Base-by-base conservation (phyloP, 2,113 vertebrate species). In the Ardeotis arabs region DNA sequence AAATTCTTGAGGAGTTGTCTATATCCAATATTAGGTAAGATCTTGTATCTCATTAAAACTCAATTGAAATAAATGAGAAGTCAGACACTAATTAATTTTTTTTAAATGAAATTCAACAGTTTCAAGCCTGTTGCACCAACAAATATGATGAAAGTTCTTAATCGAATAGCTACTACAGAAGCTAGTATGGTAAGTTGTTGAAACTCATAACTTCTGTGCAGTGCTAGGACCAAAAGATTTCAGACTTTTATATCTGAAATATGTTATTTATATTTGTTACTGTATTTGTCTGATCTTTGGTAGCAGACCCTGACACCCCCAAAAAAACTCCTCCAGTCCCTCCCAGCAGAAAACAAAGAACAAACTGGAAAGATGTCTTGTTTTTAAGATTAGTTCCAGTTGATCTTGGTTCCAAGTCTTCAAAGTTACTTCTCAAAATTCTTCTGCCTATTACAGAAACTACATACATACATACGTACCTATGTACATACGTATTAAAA, bases 41-140 rank as follows among this genome's bases (percentile, higher is more conserved):
- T 64, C 35, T 87, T 73, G 73, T 73, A 12, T 47, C 27, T 93
- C 29, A 24, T 29, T 91, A 66, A 56, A 82, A 49, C 33, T 37
- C 39, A 35, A 18, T 9, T 53, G 41, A 28, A 29, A 16, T 28
- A 72, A 55, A 55, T 89, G 77, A 93, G 66, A 93, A 68, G 41
- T 81, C 89, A 60, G 76, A 37, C 96, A 96, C 70, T 33, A 83
- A 87, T 29, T 59, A 2, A 1, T 90, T 72, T 89, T 79, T 74
- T 87, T 87, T 25, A 1, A 15, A 96, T 81, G 55, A 52, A 93
- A 77, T 96, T 96, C 74, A 84, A 92, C 96, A 99, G 99, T 98
- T 99, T 99, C 97, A 99, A 99, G 93, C 99, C 99, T 19, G 96
- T 99, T 93, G 99, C 99, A 93, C 99, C 98, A 50, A 99, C 99